Percentiles rank a stretch among this genome's conserved stretches.
phyloP scores from a whole-genome alignment of 2,797 vertebrate species.

The Sternarchorhynchus goeldii region DNA sequence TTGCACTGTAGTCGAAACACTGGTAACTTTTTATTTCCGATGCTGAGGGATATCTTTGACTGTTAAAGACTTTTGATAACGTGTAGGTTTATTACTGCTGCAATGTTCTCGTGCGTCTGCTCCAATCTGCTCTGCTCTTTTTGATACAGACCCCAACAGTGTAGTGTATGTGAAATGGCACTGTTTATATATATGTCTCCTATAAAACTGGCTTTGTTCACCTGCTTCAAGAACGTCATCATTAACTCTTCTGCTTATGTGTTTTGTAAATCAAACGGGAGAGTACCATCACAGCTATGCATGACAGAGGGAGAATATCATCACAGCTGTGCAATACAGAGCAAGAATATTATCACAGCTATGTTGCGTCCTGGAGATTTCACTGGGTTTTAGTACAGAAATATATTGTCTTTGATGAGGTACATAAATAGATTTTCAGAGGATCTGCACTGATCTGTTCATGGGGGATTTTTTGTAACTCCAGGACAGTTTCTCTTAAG shows the following conservation, averaged over 20 bases:
- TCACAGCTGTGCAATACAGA: no score
- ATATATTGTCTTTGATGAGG: not conserved
- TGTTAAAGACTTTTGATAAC: conserved; percentile 46
- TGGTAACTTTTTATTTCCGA: conserved; percentile 47
- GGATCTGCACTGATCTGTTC: not conserved
- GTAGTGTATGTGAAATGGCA: conserved; percentile 53
- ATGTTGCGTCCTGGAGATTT: no score
- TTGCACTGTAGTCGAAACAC: conserved; percentile 64
- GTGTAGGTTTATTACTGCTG: conserved; percentile 48
- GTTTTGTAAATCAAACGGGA: not conserved
- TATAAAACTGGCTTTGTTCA: conserved; percentile 49
- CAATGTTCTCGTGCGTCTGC: conserved; percentile 41
- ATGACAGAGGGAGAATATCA: no score
- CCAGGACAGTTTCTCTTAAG: not conserved
- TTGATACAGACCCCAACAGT: conserved; percentile 52
- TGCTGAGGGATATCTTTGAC: conserved; percentile 49
- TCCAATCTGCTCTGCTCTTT: conserved; percentile 45
- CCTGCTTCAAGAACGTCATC: conserved; percentile 36
- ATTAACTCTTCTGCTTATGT: conserved; percentile 18
- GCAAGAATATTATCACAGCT: no score
- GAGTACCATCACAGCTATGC: not conserved
- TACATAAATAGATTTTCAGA: not conserved
- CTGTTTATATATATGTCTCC: conserved; percentile 48
- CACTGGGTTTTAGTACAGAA: no score
- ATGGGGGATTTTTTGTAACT: not conserved